Conservation (phyloP, 1,140 invertebrate species). For the Nasonia giraulti region DNA sequence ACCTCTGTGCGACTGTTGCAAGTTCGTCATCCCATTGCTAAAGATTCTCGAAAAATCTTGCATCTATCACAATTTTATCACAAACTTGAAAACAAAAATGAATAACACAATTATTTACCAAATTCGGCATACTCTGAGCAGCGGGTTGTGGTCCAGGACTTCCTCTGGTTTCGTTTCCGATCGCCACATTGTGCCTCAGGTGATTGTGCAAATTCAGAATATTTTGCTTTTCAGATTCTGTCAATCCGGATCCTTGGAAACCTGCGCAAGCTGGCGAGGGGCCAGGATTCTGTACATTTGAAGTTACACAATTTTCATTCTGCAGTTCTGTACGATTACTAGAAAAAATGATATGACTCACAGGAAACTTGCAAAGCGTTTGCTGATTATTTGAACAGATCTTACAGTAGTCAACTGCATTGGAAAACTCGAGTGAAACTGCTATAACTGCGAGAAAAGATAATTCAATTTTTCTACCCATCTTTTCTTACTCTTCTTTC, state of each 20-base stretch:
- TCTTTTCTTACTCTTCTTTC: not conserved
- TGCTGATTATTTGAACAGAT: not conserved
- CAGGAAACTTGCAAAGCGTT: not conserved
- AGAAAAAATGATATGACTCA: too few relatives aligned
- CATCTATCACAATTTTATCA: too few relatives aligned
- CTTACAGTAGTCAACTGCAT: not conserved
- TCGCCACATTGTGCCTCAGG: conserved; percentile 70
- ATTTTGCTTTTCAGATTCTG: conserved; percentile 47
- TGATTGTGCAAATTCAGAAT: conserved; percentile 70
- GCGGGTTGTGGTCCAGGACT: conserved; percentile 61
- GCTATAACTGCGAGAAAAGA: not conserved
- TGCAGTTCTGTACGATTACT: too few relatives aligned
- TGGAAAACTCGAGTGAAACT: not conserved
- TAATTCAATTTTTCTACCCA: not conserved
- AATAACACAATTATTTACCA: conserved; percentile 58
- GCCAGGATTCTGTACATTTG: too few relatives aligned
- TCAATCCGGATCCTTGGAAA: conserved; percentile 39
- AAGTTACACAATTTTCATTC: too few relatives aligned
- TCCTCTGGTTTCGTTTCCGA: conserved; percentile 72
- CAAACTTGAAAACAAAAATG: too few relatives aligned
- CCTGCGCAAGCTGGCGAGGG: not conserved
- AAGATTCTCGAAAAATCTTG: conserved; percentile 42
- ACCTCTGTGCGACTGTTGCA: conserved; percentile 85
- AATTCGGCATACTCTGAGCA: conserved; percentile 73
- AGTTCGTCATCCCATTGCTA: conserved; percentile 91